Evolutionary conservation across 2,888 invertebrate species (phyloP), one percentile per base, ranked within the genome.

Genomic region (Drosophila anomalata): DNA sequence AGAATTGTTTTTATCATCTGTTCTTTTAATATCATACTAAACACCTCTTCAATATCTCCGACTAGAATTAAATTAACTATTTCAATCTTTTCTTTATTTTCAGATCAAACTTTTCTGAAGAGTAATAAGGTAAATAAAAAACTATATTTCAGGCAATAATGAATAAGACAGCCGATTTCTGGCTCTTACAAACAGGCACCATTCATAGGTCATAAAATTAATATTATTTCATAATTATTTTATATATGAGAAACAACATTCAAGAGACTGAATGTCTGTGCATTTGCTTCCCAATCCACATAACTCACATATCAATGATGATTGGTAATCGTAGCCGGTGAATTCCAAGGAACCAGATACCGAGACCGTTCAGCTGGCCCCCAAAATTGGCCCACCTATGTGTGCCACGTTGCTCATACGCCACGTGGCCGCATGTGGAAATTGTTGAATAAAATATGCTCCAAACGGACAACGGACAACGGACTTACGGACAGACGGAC

Each of bases 351-450:
- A 41, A 47, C 9, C 46, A 39, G 29, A 36, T 56, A n/a, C 36
- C 36, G 14, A 36, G n/a, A 36, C n/a, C n/a, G 36, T 36, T n/a
- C 36, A n/a, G 36, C 36, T n/a, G n/a, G 36, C 36, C 36, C 31
- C 36, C n/a, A 36, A 36, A 36, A 36, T 14, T 36, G 36, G 60
- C 55, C 36, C 55, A 60, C 55, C 47, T 56, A 14, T 24, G 59
- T 31, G 41, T 52, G 24, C 3, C 12, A 31, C 46, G 46, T 60
- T 55, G 46, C 60, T 36, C 55, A 47, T 60, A 46, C 60, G 61
- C 57, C 48, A 57, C 58, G 58, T 48, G 42, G 57, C 48, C 20
- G 24, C 48, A 61, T 56, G 60, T 61, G 57, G 20, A 48, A 57
- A 57, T 29, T 50, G 57, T 14, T 50, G 50, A 50, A 63, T 51